Evolutionary conservation across 2,113 vertebrate species (phyloP).

Genomic region (Strigops habroptila): DNA sequence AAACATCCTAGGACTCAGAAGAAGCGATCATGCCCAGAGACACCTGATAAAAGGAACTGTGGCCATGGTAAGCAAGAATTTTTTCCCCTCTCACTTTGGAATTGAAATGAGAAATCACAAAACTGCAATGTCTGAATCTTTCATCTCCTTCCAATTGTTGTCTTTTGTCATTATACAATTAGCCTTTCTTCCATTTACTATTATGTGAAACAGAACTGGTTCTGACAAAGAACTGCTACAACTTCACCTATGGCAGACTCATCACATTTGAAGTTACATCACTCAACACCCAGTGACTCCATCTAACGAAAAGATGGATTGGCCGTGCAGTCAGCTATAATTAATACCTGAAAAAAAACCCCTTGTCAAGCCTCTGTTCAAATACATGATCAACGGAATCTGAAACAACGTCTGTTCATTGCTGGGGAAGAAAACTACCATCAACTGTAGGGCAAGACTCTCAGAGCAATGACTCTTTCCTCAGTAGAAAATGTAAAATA

Average conservation of each 20-base stretch:
- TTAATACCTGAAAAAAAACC: background rate
- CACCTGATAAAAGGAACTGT: background rate
- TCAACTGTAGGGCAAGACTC: background rate
- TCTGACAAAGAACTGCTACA: constrained; percentile 14
- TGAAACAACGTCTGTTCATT: constrained; percentile 5
- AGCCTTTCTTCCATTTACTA: constrained; percentile 1
- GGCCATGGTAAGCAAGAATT: background rate
- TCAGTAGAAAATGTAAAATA: background rate
- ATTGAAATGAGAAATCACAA: constrained; percentile 20
- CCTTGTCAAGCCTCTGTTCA: constrained; percentile 26
- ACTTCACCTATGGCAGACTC: constrained; percentile 5
- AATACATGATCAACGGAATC: constrained; percentile 6
- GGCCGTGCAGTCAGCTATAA: constrained; percentile 43
- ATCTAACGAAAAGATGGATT: constrained; percentile 44
- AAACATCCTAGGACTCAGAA: background rate
- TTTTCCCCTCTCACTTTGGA: background rate
- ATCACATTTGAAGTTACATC: constrained; percentile 39
- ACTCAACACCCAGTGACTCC: constrained; percentile 33
- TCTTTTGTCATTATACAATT: constrained; percentile 31
- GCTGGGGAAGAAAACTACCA: background rate
- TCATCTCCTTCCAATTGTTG: constrained; percentile 8
- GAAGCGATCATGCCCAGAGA: background rate
- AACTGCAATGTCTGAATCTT: constrained; percentile 7
- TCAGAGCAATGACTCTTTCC: background rate
- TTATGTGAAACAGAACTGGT: constrained; percentile 16